Evolutionary conservation across 2,888 invertebrate species (phyloP).

Genomic region (Balanococcus diminutus): DNA sequence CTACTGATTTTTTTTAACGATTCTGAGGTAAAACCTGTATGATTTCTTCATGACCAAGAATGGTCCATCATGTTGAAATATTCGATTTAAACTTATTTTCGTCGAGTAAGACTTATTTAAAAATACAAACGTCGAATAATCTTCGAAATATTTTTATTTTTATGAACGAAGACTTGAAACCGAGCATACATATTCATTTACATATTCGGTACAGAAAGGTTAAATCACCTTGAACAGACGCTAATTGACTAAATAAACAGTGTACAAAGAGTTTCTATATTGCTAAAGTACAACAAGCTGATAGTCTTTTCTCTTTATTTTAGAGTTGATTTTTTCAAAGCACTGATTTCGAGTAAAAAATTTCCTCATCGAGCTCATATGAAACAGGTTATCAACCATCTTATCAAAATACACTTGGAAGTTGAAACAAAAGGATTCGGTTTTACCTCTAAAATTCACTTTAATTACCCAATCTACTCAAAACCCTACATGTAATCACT

Average conservation of each 20-base stretch:
- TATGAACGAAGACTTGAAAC: constrained; percentile 26
- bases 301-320: not conserved
- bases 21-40: not conserved
- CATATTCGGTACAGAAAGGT: constrained; percentile 38
- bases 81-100: not conserved
- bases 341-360: not conserved
- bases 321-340: not conserved
- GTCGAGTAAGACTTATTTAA: not conserved
- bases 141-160: not conserved
- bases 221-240: constrained; percentile 44
- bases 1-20: not conserved
- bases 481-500: not conserved
- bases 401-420: not conserved
- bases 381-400: not conserved
- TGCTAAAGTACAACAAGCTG: constrained; percentile 32
- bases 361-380: not conserved
- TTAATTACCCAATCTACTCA: not conserved
- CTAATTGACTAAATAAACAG: constrained; percentile 47
- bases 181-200: constrained; percentile 39
- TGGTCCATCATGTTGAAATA: not conserved
- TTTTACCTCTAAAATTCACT: not conserved
- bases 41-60: too few species aligned
- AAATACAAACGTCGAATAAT: not conserved
- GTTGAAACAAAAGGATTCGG: not conserved
- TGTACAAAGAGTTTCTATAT: constrained; percentile 45